Base-by-base conservation (phyloP, 2,797 vertebrate species). In the Apogon talboti region DNA sequence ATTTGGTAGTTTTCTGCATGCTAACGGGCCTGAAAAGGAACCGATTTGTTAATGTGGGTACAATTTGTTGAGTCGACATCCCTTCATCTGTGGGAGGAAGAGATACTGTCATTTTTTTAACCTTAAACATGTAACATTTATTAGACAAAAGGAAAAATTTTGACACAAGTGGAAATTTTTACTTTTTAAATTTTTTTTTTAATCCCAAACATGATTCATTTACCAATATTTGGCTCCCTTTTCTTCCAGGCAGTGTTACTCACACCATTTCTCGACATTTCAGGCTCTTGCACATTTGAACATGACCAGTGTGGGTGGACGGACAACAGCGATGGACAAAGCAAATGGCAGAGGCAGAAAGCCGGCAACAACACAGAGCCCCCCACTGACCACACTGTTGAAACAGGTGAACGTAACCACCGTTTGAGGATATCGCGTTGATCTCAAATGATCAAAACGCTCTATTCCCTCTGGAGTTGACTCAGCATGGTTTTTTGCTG, bases 251-350 rank as follows among this genome's bases (percentile, higher is more conserved):
- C 52, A 15, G 38, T 21, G 0, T 68, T 42, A 37, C 15, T 70
- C 37, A 72, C 12, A 1, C 11, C 14, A 71, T 38, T 3, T 30
- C 24, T 33, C 38, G 13, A 44, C 21, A 12, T 70, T 79, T 49
- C 48, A 94, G 93, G 93, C 72, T 67, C 77, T 0, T 94, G 94
- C 71, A 88, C 92, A 7, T 94, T 94, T 89, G 93, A 94, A 68
- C 74, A 37, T 0, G 78, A 87, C 52, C 79, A 86, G 53, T 94
- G 94, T 40, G 56, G 44, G 2, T 94, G 94, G 94, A 77, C 16
- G 18, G 91, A 92, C 72, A 52, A 43, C 16, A 87, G 90, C 50
- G 62, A 77, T 10, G 87, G 87, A 67, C 61, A 24, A 24, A 89
- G 71, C 55, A 78, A 47, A 67, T 94, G 94, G 94, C 74, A 82